Base-by-base conservation (phyloP, 2,888 invertebrate species). In the Didymodactylos carnosus region DNA sequence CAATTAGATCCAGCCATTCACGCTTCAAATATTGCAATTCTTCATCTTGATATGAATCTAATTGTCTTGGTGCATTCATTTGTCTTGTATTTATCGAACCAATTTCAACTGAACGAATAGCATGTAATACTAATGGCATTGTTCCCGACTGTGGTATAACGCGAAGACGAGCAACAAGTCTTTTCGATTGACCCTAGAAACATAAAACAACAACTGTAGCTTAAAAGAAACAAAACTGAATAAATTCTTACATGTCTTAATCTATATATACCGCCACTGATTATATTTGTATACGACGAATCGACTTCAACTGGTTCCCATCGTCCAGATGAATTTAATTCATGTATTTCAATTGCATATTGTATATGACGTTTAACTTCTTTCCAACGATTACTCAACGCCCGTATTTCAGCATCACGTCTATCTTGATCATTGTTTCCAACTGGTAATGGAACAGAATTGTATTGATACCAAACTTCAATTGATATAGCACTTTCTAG, bases 11-110 rank as follows among this genome's bases (percentile, higher is more conserved):
- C 80, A 91, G 91, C 95, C 97, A 98, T 80, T 92, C 89, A 79
- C 92, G 91, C 25, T 94, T 86, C 69, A 98, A 85, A 39, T 90
- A 86, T 1, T 90, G 89, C 76, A 98, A 85, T 83, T 97, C 97
- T 82, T 94, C 94, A 81, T 98, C 97, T 83, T 97, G 83, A 81
- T 97, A 98, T 13, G 94, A 94, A 84, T 97, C 97, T 77, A 97
- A 83, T 39, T 49, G 41, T 14, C 0, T 0, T 62, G 41, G n/a
- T 25, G 13, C 71, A n/a, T 51, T 29, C 6, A 71, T 80, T 73
- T 83, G 80, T 73, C 81, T 81, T 27, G 89, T 89, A 75, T 88
- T 88, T 43, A 94, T 91, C 80, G 92, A 91, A 75, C 95, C 95
- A 71, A 94, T 89, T 77, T 91, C 89, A 25, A 83, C 97, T 85